Evolutionary conservation across 2,113 vertebrate species (phyloP).

Genomic region (Nycticorax nycticorax): DNA sequence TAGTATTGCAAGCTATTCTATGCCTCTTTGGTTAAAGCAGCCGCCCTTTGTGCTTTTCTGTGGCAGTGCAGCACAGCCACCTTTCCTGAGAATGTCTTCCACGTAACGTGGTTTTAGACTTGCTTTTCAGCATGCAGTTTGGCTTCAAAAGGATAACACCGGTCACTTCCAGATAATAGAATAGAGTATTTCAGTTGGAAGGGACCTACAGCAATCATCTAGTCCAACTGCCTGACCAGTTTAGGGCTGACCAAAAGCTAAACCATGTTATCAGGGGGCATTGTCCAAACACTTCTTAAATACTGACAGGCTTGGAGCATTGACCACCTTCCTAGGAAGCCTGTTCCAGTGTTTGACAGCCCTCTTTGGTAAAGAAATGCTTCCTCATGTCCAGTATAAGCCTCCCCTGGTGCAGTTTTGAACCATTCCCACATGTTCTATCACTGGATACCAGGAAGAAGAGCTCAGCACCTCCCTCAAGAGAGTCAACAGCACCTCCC

Average conservation of each 20-base stretch:
- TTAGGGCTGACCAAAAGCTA: not conserved
- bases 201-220: rapidly evolving
- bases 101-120: not conserved
- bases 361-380: not conserved
- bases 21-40: not conserved
- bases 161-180: not conserved
- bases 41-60: not conserved
- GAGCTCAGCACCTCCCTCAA: not conserved
- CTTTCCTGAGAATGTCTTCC: not conserved
- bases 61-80: not conserved
- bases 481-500: not conserved
- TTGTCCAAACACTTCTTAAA: not conserved
- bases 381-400: not conserved
- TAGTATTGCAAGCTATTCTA: not conserved
- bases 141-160: not conserved
- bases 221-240: not conserved
- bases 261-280: not conserved
- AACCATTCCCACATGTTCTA: rapidly evolving
- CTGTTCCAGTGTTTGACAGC: not conserved
- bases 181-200: not conserved
- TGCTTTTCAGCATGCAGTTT: not conserved
- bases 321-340: not conserved
- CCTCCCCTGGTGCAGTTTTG: not conserved
- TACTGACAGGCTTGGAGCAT: not conserved
- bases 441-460: not conserved